Percentiles rank a stretch among this genome's conserved stretches.
Conservation (phyloP, 1,140 invertebrate genomes). For the Spodoptera litura region DNA sequence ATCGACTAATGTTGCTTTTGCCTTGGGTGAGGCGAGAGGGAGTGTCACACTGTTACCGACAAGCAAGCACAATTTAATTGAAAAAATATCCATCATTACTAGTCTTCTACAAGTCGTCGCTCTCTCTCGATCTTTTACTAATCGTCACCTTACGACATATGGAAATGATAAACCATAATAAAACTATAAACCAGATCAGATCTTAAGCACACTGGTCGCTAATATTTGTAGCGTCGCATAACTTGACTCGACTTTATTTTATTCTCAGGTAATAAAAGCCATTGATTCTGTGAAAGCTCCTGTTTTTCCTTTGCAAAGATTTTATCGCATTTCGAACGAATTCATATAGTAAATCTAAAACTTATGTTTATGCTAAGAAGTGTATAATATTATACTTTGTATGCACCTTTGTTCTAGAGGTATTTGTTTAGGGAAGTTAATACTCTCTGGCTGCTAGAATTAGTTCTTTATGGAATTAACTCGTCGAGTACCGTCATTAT, state of each 20-base stretch:
- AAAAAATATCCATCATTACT: too few species aligned
- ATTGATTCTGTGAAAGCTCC: constrained; percentile 4
- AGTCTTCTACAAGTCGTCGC: too few species aligned
- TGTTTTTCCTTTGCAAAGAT: constrained; percentile 21
- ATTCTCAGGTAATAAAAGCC: neutral
- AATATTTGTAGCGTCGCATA: neutral
- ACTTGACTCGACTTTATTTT: too few species aligned
- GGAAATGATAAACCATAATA: too few species aligned
- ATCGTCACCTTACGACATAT: too few species aligned
- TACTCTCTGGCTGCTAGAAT: neutral
- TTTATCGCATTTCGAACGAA: constrained; percentile 21
- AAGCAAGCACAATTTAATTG: too few species aligned
- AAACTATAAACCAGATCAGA: too few species aligned
- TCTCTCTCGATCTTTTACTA: too few species aligned
- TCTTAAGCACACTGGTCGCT: neutral
- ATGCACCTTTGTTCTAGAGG: constrained; percentile 23
- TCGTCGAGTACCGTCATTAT: too few species aligned
- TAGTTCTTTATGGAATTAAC: constrained; percentile 10
- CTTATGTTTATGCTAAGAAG: constrained; percentile 31
- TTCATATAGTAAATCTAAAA: constrained; percentile 34
- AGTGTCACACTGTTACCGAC: too few species aligned
- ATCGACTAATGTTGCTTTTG: too few species aligned
- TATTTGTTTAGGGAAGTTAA: constrained; percentile 4
- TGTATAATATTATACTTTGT: constrained; percentile 30
- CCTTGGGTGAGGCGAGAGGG: too few species aligned